Conservation (phyloP, 2,888 invertebrate genomes). For the Meloe dianella region DNA sequence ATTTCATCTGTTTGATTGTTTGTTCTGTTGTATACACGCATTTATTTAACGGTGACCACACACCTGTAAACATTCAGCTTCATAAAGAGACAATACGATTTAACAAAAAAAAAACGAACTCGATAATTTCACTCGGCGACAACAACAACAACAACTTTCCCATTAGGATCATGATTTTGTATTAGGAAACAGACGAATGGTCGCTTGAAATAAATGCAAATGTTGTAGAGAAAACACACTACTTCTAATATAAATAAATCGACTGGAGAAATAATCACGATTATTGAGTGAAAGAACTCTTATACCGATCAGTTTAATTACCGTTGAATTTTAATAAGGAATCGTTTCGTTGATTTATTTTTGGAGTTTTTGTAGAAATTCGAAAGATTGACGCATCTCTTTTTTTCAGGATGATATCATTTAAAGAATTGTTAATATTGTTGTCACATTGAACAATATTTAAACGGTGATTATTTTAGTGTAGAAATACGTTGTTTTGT, state of each 20-base stretch:
- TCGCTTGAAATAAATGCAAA: neutral
- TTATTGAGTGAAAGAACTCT: neutral
- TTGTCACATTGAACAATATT: neutral
- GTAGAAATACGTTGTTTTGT: neutral
- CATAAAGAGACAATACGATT: slow-evolving; percentile 17
- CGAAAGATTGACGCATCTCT: too few species aligned
- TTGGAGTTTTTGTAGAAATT: too few species aligned
- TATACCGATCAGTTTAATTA: slow-evolving; percentile 3
- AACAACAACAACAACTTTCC: too few species aligned
- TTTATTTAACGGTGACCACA: slow-evolving; percentile 12
- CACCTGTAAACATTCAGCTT: neutral
- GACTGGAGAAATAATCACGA: slow-evolving; percentile 1
- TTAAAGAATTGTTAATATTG: neutral
- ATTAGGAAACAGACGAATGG: neutral
- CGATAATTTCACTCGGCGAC: slow-evolving; percentile 8
- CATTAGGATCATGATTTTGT: too few species aligned
- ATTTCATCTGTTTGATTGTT: too few species aligned
- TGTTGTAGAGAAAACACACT: neutral
- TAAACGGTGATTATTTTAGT: neutral
- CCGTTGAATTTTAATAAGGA: slow-evolving; percentile 9
- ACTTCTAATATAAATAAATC: neutral
- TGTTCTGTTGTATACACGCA: too few species aligned
- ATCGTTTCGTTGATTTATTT: neutral
- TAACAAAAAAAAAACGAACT: too few species aligned
- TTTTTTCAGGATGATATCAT: neutral